phyloP scores from a whole-genome alignment of 2,113 vertebrate genomes.

The Tursiops truncatus region DNA sequence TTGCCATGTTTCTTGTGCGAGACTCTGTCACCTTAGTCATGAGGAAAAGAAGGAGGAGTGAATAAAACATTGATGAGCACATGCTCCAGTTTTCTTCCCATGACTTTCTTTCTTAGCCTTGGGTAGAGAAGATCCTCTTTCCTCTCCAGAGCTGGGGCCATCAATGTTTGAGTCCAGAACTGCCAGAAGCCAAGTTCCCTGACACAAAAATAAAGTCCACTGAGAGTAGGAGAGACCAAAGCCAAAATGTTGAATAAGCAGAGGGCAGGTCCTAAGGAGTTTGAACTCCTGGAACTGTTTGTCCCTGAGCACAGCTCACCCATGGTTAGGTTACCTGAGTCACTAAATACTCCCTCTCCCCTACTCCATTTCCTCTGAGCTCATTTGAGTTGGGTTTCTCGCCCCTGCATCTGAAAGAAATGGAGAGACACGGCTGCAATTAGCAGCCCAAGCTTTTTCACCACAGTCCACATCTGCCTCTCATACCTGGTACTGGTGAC shows the following conservation, averaged over 20 bases:
- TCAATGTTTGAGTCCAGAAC: slow-evolving; percentile 15
- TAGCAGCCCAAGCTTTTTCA: not conserved
- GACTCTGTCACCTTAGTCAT: not conserved
- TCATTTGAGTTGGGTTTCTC: slow-evolving; percentile 3
- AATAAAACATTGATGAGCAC: not conserved
- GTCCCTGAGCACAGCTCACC: not conserved
- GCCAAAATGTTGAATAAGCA: not conserved
- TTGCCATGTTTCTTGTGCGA: not conserved
- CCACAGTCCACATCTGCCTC: not conserved
- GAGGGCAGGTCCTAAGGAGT: not conserved
- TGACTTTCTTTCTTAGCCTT: not conserved
- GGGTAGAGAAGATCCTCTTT: not conserved
- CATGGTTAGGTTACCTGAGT: not conserved
- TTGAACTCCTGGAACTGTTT: not conserved
- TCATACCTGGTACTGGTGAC: not conserved
- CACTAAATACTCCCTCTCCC: not conserved
- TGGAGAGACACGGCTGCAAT: not conserved
- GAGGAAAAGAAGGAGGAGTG: not conserved
- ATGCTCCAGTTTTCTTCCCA: not conserved
- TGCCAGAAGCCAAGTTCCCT: not conserved
- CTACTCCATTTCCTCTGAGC: not conserved
- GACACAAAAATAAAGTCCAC: slow-evolving; percentile 17
- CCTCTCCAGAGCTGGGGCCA: not conserved
- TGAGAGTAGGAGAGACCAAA: not conserved
- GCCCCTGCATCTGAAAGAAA: not conserved